Base-by-base conservation (phyloP, 2,888 invertebrate species). In the Andricus curvator region DNA sequence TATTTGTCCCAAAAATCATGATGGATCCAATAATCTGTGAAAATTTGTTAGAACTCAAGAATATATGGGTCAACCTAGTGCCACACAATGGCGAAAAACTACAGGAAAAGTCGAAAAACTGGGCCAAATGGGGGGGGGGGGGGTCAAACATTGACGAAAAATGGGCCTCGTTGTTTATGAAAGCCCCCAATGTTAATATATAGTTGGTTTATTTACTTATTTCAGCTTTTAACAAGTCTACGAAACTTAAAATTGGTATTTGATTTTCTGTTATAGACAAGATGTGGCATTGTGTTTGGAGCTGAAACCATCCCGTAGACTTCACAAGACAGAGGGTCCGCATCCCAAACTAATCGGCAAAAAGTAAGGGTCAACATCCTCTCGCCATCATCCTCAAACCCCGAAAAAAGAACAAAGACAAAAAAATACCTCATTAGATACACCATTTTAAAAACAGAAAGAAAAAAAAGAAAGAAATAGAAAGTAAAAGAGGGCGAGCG, bases 251-350 rank as follows among this genome's bases (percentile, higher is more conserved):
- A 25, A 74, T 48, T 1, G 48, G 20, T 22, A 25, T 79, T 81
- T 81, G 77, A 66, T 44, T 17, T 82, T 66, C 74, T 74, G 66
- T 91, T 90, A 4, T 88, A 92, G 92, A 84, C 85, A 90, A 88
- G 90, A 92, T 89, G 91, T 86, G 88, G 88, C 87, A 81, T 83
- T 87, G 86, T 83, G 87, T 83, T 77, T 89, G 91, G 89, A 92
- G 90, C 88, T 91, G 89, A 92, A 84, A 89, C 89, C 89, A 80
- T 87, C 89, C 83, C 90, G 90, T 83, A 89, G 88, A 88, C 88
- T 90, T 85, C 89, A 88, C 84, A 90, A 89, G 82, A 84, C 85
- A 81, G 88, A 86, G 85, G 85, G 82, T 84, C 88, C 88, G 78
- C 88, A 86, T 83, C 89, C 84, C 74, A 86, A 84, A 84, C 81